A percentile compares a stretch with the other conserved stretches of the same genome.
Evolutionary conservation across 2,888 invertebrate species (phyloP).

Genomic region (Eutolmus rufibarbis): DNA sequence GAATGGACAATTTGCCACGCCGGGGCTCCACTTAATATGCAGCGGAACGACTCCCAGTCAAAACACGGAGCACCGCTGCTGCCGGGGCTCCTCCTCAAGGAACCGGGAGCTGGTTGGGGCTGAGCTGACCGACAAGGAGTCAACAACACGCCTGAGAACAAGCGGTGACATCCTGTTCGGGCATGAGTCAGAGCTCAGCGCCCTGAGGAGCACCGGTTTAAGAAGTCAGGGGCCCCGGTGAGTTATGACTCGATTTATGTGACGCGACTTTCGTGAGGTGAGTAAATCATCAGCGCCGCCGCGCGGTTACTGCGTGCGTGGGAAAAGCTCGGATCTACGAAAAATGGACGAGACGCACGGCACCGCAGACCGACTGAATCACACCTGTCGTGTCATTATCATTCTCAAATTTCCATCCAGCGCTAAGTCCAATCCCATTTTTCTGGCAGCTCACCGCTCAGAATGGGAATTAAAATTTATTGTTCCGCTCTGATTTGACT

Average conservation of each 20-base stretch:
- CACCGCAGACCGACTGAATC: background rate
- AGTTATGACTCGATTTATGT: slow-evolving; percentile 42
- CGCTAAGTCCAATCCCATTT: background rate
- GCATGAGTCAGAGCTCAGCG: slow-evolving; percentile 24
- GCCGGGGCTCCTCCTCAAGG: background rate
- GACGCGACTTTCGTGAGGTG: slow-evolving; percentile 42
- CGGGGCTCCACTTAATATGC: slow-evolving; percentile 5
- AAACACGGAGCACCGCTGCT: background rate
- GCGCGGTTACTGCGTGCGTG: background rate
- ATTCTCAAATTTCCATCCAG: background rate
- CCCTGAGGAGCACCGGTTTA: background rate
- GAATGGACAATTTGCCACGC: slow-evolving; percentile 10
- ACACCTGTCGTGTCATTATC: slow-evolving; percentile 32
- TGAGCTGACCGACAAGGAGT: background rate
- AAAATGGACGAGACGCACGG: background rate
- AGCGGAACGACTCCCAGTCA: background rate
- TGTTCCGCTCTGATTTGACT: slow-evolving; percentile 27
- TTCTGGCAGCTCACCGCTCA: background rate
- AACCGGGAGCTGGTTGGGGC: background rate
- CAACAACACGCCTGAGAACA: slow-evolving; percentile 34
- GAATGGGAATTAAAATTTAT: slow-evolving; percentile 15
- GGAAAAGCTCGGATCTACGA: background rate
- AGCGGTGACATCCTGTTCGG: slow-evolving; percentile 29
- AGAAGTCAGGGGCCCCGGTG: slow-evolving; percentile 3
- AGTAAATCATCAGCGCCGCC: slow-evolving; percentile 20